Evolutionary conservation across 2,797 vertebrate species (phyloP).

Genomic region (Poecilia wingei): DNA sequence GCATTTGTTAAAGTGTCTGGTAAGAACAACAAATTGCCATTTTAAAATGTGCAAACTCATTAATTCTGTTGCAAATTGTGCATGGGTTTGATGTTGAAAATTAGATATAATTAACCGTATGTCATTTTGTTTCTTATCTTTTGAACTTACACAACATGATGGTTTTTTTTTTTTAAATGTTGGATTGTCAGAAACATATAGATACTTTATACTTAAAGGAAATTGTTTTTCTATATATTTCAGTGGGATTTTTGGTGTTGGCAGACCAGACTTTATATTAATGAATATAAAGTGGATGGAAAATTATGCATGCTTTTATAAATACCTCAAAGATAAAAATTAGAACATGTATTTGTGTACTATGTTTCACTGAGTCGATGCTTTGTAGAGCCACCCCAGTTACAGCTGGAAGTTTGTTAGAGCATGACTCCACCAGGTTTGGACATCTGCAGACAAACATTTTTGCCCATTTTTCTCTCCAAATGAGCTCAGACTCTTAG

Average conservation of each 20-base stretch:
- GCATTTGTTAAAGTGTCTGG: neutral
- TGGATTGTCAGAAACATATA: neutral
- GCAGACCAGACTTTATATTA: too few relatives aligned
- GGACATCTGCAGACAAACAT: neutral
- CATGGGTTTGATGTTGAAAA: neutral
- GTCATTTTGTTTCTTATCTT: neutral
- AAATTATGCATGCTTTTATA: neutral
- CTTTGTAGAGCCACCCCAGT: neutral
- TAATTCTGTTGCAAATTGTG: neutral
- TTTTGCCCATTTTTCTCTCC: neutral
- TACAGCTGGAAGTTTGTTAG: neutral
- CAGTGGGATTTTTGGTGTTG: neutral
- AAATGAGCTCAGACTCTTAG: neutral
- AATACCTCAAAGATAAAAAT: neutral
- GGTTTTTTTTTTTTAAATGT: neutral
- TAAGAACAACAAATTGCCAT: neutral
- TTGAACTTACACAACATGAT: neutral
- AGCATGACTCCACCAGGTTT: neutral
- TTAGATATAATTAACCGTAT: neutral
- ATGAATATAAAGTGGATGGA: neutral
- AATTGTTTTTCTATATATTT: neutral
- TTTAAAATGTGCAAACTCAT: neutral
- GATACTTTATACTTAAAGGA: neutral
- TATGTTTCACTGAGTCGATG: neutral
- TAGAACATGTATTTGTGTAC: neutral